Evolutionary conservation across 2,113 vertebrate species (phyloP), one percentile per base, ranked within the genome.

Genomic region (Rallus limicola): DNA sequence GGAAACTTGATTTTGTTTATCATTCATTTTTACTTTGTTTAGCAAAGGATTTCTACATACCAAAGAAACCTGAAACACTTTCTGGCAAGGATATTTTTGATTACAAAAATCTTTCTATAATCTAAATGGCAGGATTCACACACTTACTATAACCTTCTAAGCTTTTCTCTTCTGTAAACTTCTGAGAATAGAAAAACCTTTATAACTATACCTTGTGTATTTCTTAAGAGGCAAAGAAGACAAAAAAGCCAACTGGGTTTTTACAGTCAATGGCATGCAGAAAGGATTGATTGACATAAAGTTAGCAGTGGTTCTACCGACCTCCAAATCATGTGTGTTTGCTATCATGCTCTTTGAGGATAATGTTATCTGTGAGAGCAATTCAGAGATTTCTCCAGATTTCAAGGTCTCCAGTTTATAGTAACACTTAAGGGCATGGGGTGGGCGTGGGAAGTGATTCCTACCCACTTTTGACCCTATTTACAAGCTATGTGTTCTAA

Each of bases 11-110:
- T 96, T 95, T 92, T 97, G 94, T 96, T 96, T 95, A 97, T 83
- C 55, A 93, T 96, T 81, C 33, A 86, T 96, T 96, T 86, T 97
- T 94, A 78, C 88, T 96, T 92, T 96, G 95, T 97, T 96, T 97
- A 96, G 93, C 52, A 83, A 78, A 93, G 68, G 86, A 92, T 93
- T 96, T 96, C 64, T 90, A 95, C 93, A 90, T 86, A 90, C 79
- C n/a, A 81, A 86, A 88, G 91, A 92, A 96, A 92, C 69, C 83
- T 89, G 91, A 89, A 95, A 78, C 92, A 83, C 48, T 90, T 96
- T 78, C 90, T 93, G 71, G 86, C 56, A 86, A 78, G 82, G 76
- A 88, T 71, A 95, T 94, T 93, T 92, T 96, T 88, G 38, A 95
- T 96, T 92, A 90, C 56, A 83, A 34, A 92, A 80, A 64, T 46